Conservation (phyloP, 2,888 invertebrate species). For the Cryptosula pallasiana region DNA sequence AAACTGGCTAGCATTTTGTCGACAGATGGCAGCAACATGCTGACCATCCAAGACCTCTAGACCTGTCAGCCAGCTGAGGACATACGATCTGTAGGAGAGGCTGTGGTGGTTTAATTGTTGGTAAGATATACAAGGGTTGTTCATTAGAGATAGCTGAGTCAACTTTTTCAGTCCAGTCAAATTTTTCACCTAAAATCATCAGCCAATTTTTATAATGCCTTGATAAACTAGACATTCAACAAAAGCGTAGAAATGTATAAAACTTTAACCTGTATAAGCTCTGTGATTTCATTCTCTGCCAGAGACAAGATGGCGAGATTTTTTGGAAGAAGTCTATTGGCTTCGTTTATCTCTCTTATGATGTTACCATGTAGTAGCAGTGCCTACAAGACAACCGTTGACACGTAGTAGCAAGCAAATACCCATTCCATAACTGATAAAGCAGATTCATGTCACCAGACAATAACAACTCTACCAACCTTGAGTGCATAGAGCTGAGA, state of each 20-base stretch:
- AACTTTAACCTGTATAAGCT: conserved; percentile 69
- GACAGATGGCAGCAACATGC: conserved; percentile 58
- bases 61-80: conserved; percentile 87
- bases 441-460: neutral
- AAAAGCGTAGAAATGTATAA: too few species aligned
- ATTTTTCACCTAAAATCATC: conserved; percentile 70
- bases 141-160: conserved; percentile 75
- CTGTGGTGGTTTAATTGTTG: conserved; percentile 22
- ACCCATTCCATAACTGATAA: neutral
- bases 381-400: conserved; percentile 59
- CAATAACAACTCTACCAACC: conserved; percentile 58
- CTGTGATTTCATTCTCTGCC: conserved; percentile 75
- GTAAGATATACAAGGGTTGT: conserved; percentile 73
- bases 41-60: conserved; percentile 82
- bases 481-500: conserved; percentile 75
- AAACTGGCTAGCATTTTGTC: conserved; percentile 21
- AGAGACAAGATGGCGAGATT: conserved; percentile 68
- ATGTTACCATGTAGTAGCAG: conserved; percentile 79
- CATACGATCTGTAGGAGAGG: conserved; percentile 71
- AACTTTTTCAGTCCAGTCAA: conserved; percentile 69
- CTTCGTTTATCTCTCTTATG: conserved; percentile 72
- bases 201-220: too few species aligned
- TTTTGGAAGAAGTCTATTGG: conserved; percentile 74
- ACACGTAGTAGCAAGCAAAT: neutral
- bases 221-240: too few species aligned